These are phyloP conservation scores for Heliconius himera DNA, from an alignment of 1,140 invertebrate species.

Conservation along the genomic window DNA sequence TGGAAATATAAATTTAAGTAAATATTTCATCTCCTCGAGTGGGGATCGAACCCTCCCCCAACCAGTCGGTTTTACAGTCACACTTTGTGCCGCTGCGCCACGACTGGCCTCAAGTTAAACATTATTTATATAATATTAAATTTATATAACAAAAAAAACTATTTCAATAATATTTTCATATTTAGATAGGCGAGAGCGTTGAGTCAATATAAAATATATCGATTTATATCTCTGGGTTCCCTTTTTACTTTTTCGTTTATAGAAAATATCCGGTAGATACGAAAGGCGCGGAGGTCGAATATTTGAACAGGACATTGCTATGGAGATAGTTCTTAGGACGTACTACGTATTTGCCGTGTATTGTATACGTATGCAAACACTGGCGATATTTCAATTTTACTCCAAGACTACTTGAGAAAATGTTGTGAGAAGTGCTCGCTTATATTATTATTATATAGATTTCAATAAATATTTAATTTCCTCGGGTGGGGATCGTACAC, in stretches of 20 bases:
- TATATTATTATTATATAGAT: background rate
- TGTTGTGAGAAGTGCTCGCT: constrained; percentile 25
- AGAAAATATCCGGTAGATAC: constrained; percentile 31
- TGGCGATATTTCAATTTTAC: constrained; percentile 50
- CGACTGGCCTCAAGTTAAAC: background rate
- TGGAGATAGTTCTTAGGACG: constrained; percentile 42
- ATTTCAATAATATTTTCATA: constrained; percentile 9
- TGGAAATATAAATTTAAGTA: too few relatives aligned
- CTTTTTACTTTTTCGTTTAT: constrained; percentile 28
- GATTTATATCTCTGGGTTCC: constrained; percentile 23
- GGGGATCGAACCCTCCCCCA: too few relatives aligned
- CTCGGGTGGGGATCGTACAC: too few relatives aligned
- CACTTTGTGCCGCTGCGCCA: too few relatives aligned
- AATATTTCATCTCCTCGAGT: too few relatives aligned
- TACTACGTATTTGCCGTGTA: constrained; percentile 43
- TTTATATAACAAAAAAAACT: background rate
- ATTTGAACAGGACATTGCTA: constrained; percentile 51
- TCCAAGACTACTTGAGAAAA: constrained; percentile 36
- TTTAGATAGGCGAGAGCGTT: background rate
- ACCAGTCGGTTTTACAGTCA: too few relatives aligned
- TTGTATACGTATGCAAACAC: constrained; percentile 53
- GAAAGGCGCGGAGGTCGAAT: constrained; percentile 34
- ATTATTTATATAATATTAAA: background rate
- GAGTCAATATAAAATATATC: constrained; percentile 30
- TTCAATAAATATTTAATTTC: too few relatives aligned